phyloP scores from a whole-genome alignment of 2,888 invertebrate species.

The Steinernema scapterisci region DNA sequence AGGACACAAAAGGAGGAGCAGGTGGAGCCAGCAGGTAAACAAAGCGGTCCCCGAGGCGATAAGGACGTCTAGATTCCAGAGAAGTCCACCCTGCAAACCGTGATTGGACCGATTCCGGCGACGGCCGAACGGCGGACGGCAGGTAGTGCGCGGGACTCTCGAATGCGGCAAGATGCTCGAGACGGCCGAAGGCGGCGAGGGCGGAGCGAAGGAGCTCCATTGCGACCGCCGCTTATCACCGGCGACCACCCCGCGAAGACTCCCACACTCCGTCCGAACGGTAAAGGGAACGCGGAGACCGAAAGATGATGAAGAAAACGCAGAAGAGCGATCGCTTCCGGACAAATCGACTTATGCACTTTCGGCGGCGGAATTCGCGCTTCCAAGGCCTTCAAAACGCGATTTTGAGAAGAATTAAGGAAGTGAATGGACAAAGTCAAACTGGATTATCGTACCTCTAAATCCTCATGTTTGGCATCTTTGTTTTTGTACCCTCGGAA shows the following conservation, averaged over 20 bases:
- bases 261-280: neutral
- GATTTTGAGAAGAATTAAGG: neutral
- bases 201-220: neutral
- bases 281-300: slow-evolving; percentile 10
- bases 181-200: slow-evolving; percentile 1
- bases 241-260: slow-evolving; percentile 2
- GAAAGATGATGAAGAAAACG: neutral
- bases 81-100: too few species aligned
- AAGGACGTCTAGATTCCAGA: neutral
- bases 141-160: slow-evolving; percentile 18
- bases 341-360: slow-evolving; percentile 8
- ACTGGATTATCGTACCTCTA: neutral
- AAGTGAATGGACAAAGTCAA: neutral
- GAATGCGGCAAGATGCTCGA: neutral
- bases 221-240: slow-evolving; percentile 20
- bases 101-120: neutral
- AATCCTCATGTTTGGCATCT: neutral
- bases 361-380: neutral
- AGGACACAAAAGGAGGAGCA: too few species aligned
- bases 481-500: neutral
- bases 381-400: neutral
- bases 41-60: neutral
- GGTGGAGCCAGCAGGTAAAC: neutral
- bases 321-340: slow-evolving; percentile 28
- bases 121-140: neutral